phyloP scores from a whole-genome alignment of 1,140 invertebrate species.

The Danaus plexippus region DNA sequence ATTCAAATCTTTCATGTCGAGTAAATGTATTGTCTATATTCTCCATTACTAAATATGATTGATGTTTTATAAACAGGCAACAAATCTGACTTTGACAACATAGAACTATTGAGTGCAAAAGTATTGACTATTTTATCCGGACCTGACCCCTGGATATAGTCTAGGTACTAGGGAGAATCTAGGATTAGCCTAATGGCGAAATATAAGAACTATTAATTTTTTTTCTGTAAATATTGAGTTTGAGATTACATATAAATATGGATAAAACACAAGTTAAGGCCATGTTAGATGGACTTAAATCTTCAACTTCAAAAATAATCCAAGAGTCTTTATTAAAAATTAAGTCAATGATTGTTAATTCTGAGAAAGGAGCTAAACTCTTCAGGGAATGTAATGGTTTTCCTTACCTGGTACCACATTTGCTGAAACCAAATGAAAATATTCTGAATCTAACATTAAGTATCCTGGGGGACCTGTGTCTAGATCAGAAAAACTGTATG shows the following conservation, averaged over 20 bases:
- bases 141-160: constrained; percentile 1
- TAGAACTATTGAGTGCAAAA: constrained; percentile 1
- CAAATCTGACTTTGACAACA: constrained; percentile 14
- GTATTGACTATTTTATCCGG: constrained; percentile 9
- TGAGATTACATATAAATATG: constrained; percentile 35
- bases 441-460: constrained; percentile 71
- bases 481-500: constrained; percentile 64
- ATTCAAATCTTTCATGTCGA: too few relatives aligned
- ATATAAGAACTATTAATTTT: constrained; percentile 1
- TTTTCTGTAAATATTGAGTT: constrained; percentile 4
- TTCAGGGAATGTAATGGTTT: constrained; percentile 64
- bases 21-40: too few relatives aligned
- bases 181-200: too few relatives aligned
- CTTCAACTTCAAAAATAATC: constrained; percentile 51
- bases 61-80: constrained; percentile 1
- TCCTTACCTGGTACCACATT: constrained; percentile 56
- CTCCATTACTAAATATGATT: too few relatives aligned
- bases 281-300: constrained; percentile 52
- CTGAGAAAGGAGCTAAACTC: constrained; percentile 51
- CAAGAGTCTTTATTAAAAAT: constrained; percentile 58
- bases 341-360: constrained; percentile 50
- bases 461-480: constrained; percentile 74
- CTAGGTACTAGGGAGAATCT: too few relatives aligned
- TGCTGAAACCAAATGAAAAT: constrained; percentile 68
- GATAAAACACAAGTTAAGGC: constrained; percentile 56